phyloP scores from a whole-genome alignment of 2,113 vertebrate species.

The Oxygymnocypris stewartii region DNA sequence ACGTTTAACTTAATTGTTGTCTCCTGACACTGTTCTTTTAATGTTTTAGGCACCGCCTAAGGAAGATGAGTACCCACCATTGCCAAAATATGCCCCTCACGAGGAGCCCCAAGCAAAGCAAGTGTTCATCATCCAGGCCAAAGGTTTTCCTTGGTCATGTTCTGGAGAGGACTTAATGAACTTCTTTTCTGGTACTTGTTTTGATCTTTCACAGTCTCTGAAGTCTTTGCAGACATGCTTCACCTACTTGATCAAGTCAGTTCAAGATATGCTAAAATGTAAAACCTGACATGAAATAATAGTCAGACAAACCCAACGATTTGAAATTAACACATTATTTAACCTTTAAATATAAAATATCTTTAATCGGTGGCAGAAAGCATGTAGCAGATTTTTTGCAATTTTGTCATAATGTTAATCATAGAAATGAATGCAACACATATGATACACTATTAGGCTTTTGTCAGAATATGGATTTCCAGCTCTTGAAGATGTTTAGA shows the following conservation, averaged over 20 bases:
- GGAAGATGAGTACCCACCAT: conserved; percentile 75
- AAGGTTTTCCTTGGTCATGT: conserved; percentile 87
- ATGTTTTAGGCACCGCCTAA: conserved; percentile 60
- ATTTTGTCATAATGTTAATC: too few species aligned
- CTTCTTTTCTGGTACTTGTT: conserved; percentile 87
- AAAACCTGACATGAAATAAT: neutral
- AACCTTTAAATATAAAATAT: neutral
- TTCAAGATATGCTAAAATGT: neutral
- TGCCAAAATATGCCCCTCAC: conserved; percentile 69
- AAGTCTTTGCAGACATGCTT: neutral
- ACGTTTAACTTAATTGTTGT: neutral
- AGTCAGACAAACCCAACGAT: neutral
- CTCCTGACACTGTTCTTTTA: neutral
- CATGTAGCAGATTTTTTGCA: too few species aligned
- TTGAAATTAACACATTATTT: neutral
- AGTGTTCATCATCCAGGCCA: conserved; percentile 83
- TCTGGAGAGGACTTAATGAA: conserved; percentile 82
- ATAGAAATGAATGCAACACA: too few species aligned
- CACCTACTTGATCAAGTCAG: neutral
- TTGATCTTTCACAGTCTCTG: neutral
- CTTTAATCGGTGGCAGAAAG: too few species aligned
- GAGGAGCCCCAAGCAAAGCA: conserved; percentile 64
- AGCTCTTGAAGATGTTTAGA: neutral
- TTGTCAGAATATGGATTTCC: neutral
- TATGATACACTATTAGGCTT: too few species aligned